phyloP scores from a whole-genome alignment of 2,797 vertebrate species.

The Macropodus opercularis region DNA sequence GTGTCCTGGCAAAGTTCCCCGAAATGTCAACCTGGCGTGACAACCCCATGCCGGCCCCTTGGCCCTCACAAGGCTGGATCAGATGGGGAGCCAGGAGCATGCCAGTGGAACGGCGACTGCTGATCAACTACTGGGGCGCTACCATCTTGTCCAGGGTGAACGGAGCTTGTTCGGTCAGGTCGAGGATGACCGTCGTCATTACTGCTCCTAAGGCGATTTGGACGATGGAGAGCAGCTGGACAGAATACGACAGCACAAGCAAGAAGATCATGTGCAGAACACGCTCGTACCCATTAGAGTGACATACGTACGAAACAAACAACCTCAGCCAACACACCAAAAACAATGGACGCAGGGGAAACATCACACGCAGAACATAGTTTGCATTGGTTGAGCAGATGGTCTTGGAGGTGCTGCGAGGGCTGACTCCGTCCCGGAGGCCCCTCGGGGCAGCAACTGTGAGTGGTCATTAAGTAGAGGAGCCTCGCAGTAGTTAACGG shows the following conservation, averaged over 20 bases:
- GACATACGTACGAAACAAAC: too few species aligned
- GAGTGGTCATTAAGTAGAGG: conserved; percentile 72
- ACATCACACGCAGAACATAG: conserved; percentile 40
- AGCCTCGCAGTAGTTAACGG: conserved; percentile 70
- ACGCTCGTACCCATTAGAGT: conserved; percentile 2
- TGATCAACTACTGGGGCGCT: conserved; percentile 72
- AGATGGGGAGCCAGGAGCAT: conserved; percentile 73
- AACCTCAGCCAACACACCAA: too few species aligned
- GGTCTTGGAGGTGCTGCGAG: conserved; percentile 57
- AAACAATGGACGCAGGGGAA: conserved; percentile 35
- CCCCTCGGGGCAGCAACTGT: conserved; percentile 68
- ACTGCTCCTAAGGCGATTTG: conserved; percentile 44
- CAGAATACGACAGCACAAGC: conserved; percentile 39
- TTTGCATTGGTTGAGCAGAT: conserved; percentile 57
- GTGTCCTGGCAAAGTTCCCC: conserved; percentile 77
- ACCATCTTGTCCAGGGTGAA: conserved; percentile 73
- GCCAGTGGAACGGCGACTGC: conserved; percentile 72
- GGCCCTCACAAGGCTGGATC: conserved; percentile 63
- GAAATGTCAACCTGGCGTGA: conserved; percentile 80
- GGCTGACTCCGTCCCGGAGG: conserved; percentile 52
- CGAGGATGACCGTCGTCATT: conserved; percentile 62
- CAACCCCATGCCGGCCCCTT: conserved; percentile 65
- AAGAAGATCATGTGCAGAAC: conserved; percentile 26
- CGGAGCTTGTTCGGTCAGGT: conserved; percentile 58
- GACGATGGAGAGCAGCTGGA: conserved; percentile 48